Conservation (phyloP, 1,140 invertebrate species). For the Diuraphis noxia region DNA sequence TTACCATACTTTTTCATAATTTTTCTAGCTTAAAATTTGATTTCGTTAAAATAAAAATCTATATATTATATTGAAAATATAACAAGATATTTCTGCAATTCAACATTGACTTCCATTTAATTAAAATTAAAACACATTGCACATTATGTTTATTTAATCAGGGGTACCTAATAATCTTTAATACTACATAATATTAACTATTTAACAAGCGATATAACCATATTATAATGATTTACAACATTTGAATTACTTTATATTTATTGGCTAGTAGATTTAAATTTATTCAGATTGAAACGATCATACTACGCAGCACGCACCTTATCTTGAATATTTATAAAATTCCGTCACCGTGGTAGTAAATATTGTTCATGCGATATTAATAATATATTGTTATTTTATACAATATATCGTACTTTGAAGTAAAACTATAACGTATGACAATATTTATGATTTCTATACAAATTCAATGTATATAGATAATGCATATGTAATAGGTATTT, state of each 20-base stretch:
- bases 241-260: neutral
- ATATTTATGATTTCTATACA: neutral
- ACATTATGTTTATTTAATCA: neutral
- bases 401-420: neutral
- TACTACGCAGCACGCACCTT: neutral
- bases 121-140: neutral
- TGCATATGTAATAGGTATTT: too few species aligned
- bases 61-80: neutral
- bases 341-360: neutral
- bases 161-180: too few species aligned
- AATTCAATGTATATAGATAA: neutral
- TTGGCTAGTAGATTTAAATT: neutral
- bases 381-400: neutral
- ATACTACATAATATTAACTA: neutral
- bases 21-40: neutral
- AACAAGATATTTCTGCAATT: neutral
- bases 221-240: neutral
- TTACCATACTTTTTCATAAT: too few species aligned
- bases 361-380: neutral
- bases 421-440: neutral
- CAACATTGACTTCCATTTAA: neutral
- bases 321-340: neutral
- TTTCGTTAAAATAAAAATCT: neutral
- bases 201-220: neutral
- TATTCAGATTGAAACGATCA: neutral